These are phyloP conservation scores for Drosophila sucinea DNA, from an alignment of 1,140 invertebrate species.

Conservation along the genomic window DNA sequence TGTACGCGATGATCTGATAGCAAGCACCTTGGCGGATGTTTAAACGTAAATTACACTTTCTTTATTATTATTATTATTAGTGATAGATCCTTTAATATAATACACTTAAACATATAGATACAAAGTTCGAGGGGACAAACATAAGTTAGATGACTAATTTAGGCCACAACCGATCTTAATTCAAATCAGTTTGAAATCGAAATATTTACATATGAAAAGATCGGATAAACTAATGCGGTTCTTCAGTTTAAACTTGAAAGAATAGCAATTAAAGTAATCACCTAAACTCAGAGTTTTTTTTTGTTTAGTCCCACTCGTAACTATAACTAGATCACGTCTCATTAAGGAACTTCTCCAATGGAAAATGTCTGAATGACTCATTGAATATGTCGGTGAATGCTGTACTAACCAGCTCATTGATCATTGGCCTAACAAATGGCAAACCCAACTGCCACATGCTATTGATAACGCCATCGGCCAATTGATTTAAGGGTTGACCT, in stretches of 20 bases:
- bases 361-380: conserved; percentile 88
- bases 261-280: not conserved
- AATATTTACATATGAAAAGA: conserved; percentile 2
- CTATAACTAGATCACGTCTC: conserved; percentile 32
- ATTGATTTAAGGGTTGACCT: conserved; percentile 87
- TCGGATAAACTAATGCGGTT: not conserved
- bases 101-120: conserved; percentile 20
- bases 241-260: no score
- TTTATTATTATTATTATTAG: conserved; percentile 18
- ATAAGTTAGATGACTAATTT: not conserved
- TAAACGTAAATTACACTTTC: conserved; percentile 38
- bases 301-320: conserved; percentile 5
- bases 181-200: not conserved
- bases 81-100: conserved; percentile 7
- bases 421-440: conserved; percentile 87
- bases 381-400: conserved; percentile 92
- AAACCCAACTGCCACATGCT: conserved; percentile 90
- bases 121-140: conserved; percentile 1
- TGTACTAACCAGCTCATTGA: conserved; percentile 91
- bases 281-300: not conserved
- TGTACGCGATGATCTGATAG: conserved; percentile 41
- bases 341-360: conserved; percentile 85
- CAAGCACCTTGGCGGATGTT: conserved; percentile 63
- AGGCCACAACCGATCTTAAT: not conserved
- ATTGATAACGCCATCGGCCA: conserved; percentile 85